Percentiles rank a stretch among this genome's conserved stretches.
phyloP scores from a whole-genome alignment of 2,113 vertebrate genomes.

The Chroicocephalus ridibundus region DNA sequence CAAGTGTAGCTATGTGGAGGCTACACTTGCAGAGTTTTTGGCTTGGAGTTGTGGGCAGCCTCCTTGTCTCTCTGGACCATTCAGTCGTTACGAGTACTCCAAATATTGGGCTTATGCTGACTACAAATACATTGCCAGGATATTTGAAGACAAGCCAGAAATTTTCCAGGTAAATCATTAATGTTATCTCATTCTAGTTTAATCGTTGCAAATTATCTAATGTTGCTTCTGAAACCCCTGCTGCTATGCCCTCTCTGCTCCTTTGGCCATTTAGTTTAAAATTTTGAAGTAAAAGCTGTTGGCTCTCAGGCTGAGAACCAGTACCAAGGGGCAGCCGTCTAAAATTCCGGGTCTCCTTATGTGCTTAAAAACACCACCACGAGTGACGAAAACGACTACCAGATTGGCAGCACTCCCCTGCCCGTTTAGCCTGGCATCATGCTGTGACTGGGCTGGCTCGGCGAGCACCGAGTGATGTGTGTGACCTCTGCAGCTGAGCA shows the following conservation, averaged over 20 bases:
- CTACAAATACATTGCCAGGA: slow-evolving; percentile 89
- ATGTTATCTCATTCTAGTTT: not conserved
- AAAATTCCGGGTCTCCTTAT: not conserved
- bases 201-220: not conserved
- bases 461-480: not conserved
- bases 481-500: not conserved
- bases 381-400: not conserved
- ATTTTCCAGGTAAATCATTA: slow-evolving; percentile 86
- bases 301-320: not conserved
- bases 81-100: slow-evolving; percentile 75
- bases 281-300: not conserved
- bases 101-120: slow-evolving; percentile 96
- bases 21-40: slow-evolving; percentile 85
- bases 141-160: slow-evolving; percentile 85
- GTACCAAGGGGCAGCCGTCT: not conserved
- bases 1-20: slow-evolving; percentile 83
- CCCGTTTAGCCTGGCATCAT: not conserved
- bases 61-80: slow-evolving; percentile 71
- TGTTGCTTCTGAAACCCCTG: not conserved
- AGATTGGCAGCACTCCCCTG: not conserved
- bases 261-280: not conserved
- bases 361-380: not conserved
- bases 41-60: slow-evolving; percentile 75
- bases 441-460: not conserved
- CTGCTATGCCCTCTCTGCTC: not conserved